Evolutionary conservation across 2,888 invertebrate species (phyloP), one percentile per base, ranked within the genome.

Genomic region (Callimorpha dominula): DNA sequence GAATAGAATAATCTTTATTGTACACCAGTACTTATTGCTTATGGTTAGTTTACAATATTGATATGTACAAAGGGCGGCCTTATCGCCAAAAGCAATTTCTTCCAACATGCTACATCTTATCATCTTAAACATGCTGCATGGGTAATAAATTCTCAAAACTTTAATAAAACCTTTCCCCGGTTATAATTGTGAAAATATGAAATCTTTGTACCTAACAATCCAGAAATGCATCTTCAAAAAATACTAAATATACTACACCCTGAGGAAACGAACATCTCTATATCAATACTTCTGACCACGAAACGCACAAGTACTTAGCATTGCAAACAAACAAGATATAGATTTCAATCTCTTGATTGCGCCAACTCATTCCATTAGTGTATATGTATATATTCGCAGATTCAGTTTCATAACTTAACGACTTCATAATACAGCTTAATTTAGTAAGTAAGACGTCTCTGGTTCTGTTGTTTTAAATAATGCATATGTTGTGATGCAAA

Each of bases 311-410:
- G 85, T 87, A 87, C 85, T 89, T 88, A 90, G 86, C 85, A 85
- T 81, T 82, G 87, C 87, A 85, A 88, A 88, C 88, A 87, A 88
- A 90, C 89, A 88, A 85, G 86, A 88, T 87, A 89, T 85, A 89
- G 90, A 91, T 91, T 88, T 89, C 87, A 88, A 91, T 91, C 90
- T 88, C 86, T 83, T 88, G 88, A 90, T 89, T 88, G 86, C 87
- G 75, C 76, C 68, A 63, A 65, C 54, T 49, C 50, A 70, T 74
- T 73, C 72, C 73, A 78, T 78, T 81, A 75, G 72, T 74, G 64
- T 74, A 15, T 63, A 50, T 50, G 3, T 67, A 67, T 42, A 2
- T 67, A 42, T 6, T 46, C 31, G 11, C 49, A 50, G 11, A 62
- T 67, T 71, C 31, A 46, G 63, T 66, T 72, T 73, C 72, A 77